Conservation (phyloP, 1,140 invertebrate species). For the Mycetomoellerius zeteki region DNA sequence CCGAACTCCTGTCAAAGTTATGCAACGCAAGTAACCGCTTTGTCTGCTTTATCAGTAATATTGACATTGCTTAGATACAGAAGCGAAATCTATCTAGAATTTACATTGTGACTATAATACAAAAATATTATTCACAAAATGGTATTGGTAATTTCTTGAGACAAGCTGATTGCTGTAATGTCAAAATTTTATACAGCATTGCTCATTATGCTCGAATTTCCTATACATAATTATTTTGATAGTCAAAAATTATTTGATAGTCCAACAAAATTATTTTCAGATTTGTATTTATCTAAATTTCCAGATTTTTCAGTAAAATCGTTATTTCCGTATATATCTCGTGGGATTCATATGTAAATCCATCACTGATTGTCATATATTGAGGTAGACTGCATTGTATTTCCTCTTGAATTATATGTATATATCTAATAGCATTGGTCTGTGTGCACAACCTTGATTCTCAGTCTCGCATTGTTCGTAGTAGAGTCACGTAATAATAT, state of each 20-base stretch:
- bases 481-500: constrained; percentile 69
- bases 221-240: no score
- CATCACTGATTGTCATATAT: constrained; percentile 15
- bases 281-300: no score
- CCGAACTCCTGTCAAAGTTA: constrained; percentile 27
- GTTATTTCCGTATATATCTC: neutral
- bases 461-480: constrained; percentile 58
- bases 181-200: no score
- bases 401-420: constrained; percentile 37
- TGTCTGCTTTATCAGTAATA: constrained; percentile 13
- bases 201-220: no score
- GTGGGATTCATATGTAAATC: constrained; percentile 8
- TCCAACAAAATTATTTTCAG: no score
- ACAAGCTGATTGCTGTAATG: no score
- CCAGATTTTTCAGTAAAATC: neutral
- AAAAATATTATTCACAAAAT: neutral
- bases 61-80: constrained; percentile 16
- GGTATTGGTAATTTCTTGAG: neutral
- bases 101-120: neutral
- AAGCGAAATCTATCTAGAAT: neutral
- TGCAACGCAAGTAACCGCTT: neutral
- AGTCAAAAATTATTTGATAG: no score
- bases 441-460: constrained; percentile 56
- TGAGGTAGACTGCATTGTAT: constrained; percentile 27
- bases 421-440: neutral